Conservation (phyloP, 2,888 invertebrate genomes). For the Drosophila neotestacea region DNA sequence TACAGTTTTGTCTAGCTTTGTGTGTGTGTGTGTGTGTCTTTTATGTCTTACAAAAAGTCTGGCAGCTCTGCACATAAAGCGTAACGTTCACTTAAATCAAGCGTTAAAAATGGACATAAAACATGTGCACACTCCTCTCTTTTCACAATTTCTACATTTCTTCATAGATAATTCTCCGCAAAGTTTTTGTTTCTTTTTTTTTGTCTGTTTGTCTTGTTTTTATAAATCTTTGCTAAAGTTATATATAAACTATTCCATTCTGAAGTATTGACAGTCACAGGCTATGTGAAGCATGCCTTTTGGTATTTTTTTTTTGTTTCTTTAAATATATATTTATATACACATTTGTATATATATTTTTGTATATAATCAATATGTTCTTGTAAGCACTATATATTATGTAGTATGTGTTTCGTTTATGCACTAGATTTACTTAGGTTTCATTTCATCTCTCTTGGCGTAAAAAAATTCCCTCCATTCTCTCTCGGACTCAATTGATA, state of each 20-base stretch:
- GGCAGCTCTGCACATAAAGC: slow-evolving; percentile 76
- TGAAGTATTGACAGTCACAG: slow-evolving; percentile 84
- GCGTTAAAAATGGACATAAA: slow-evolving; percentile 69
- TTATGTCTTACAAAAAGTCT: slow-evolving; percentile 63
- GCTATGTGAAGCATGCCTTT: slow-evolving; percentile 79
- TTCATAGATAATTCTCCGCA: slow-evolving; percentile 31
- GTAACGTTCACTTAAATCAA: slow-evolving; percentile 74
- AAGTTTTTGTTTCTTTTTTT: slow-evolving; percentile 45
- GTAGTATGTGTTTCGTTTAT: slow-evolving; percentile 62
- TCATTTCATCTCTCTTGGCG: slow-evolving; percentile 51
- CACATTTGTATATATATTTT: slow-evolving; percentile 44
- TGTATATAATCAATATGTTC: slow-evolving; percentile 65
- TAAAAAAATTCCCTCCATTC: slow-evolving; percentile 66
- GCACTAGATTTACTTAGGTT: slow-evolving; percentile 57
- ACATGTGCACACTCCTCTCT: slow-evolving; percentile 52
- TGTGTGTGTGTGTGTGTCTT: slow-evolving; percentile 3
- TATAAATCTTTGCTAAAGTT: slow-evolving; percentile 75
- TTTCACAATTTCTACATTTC: slow-evolving; percentile 41
- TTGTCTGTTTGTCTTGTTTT: slow-evolving; percentile 34
- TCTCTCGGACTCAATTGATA: slow-evolving; percentile 11
- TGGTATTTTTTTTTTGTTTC: slow-evolving; percentile 37
- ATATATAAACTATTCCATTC: slow-evolving; percentile 79
- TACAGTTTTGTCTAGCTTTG: slow-evolving; percentile 8
- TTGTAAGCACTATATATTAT: slow-evolving; percentile 59
- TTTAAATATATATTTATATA: slow-evolving; percentile 56